These are phyloP conservation scores for Phymanthus crucifer DNA, from an alignment of 92 coral and sea anemone species.

Conservation along the genomic window DNA sequence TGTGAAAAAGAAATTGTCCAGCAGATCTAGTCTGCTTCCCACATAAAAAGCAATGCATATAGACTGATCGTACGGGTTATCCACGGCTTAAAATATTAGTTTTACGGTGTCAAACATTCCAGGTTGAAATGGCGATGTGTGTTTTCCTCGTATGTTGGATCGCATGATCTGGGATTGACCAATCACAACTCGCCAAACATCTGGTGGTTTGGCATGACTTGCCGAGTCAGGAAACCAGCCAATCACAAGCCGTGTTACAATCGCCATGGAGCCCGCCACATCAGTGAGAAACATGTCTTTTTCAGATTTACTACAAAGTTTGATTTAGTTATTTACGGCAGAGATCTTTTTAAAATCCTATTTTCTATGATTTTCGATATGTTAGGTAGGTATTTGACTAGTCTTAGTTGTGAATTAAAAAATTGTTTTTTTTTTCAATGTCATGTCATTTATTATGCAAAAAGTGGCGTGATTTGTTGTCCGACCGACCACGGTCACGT, in stretches of 20 bases:
- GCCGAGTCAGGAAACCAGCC: constrained; percentile 30
- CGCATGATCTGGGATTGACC: constrained; percentile 71
- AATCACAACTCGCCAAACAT: constrained; percentile 72
- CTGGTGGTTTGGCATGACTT: constrained; percentile 60
- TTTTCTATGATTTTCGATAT: neutral
- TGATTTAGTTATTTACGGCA: neutral
- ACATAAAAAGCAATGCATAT: constrained; percentile 82
- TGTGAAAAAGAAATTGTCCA: constrained; percentile 67
- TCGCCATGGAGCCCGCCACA: constrained; percentile 17
- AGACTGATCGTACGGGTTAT: constrained; percentile 8
- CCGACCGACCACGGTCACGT: constrained; percentile 9
- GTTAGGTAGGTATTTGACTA: neutral
- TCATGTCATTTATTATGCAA: constrained; percentile 25
- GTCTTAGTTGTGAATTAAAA: neutral
- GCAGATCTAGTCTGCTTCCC: constrained; percentile 71
- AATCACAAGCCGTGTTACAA: constrained; percentile 34
- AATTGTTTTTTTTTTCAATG: neutral
- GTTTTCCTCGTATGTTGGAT: constrained; percentile 61
- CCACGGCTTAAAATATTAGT: constrained; percentile 5
- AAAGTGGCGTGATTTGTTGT: constrained; percentile 32
- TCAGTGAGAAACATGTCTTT: constrained; percentile 10
- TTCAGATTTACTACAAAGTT: neutral
- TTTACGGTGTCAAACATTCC: constrained; percentile 10
- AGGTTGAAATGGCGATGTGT: constrained; percentile 32
- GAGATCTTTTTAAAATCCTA: neutral